phyloP scores from a whole-genome alignment of 2,797 vertebrate genomes.

The Helicolenus hilgendorfi region DNA sequence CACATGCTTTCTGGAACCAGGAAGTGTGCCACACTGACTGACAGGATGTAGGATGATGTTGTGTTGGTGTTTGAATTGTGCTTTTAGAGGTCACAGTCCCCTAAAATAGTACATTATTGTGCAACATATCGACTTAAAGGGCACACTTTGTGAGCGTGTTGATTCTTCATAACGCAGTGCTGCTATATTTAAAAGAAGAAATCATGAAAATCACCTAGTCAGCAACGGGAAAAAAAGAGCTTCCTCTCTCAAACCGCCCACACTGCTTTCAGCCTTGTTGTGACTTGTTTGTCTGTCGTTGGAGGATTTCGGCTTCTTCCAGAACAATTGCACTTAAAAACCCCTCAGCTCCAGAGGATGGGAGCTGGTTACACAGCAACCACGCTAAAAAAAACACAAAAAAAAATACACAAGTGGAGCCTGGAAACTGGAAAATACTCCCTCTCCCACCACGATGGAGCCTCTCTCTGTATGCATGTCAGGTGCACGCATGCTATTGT shows the following conservation, averaged over 20 bases:
- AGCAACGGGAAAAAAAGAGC: constrained; percentile 76
- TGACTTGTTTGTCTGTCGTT: constrained; percentile 86
- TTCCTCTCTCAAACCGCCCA: constrained; percentile 81
- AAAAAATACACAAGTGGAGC: constrained; percentile 44
- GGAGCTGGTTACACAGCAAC: constrained; percentile 69
- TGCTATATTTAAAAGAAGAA: constrained; percentile 78
- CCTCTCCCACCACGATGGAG: constrained; percentile 15
- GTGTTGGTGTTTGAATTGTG: constrained; percentile 54
- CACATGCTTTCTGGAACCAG: constrained; percentile 72
- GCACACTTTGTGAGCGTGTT: constrained; percentile 32
- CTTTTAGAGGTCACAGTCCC: constrained; percentile 51
- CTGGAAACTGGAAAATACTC: constrained; percentile 48
- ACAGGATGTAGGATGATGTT: constrained; percentile 76
- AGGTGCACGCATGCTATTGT: constrained; percentile 78
- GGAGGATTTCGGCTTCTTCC: constrained; percentile 80
- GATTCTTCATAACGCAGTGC: constrained; percentile 46
- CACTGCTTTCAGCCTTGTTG: constrained; percentile 83
- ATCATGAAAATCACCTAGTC: constrained; percentile 81
- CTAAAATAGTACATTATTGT: constrained; percentile 54
- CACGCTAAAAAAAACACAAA: constrained; percentile 31
- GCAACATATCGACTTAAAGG: constrained; percentile 41
- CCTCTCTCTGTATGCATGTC: constrained; percentile 72
- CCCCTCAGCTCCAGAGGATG: constrained; percentile 62
- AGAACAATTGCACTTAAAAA: constrained; percentile 80
- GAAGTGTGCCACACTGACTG: constrained; percentile 80